Base-by-base conservation (phyloP, 1,140 invertebrate genomes). In the Dendrolimus punctatus region DNA sequence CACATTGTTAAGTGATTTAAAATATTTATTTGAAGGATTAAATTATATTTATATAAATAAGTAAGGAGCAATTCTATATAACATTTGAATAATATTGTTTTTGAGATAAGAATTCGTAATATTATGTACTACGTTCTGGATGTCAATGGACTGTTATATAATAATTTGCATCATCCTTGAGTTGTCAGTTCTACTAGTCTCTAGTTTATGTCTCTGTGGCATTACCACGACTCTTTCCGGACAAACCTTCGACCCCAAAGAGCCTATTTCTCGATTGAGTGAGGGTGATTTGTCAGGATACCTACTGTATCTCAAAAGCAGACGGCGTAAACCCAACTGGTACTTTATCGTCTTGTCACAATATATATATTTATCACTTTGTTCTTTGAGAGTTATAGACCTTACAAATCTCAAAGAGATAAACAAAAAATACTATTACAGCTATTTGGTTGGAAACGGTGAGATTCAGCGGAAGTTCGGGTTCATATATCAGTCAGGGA, bases 181-280 rank as follows among this genome's bases (percentile, higher is more conserved):
- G 23, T 23, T 23, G 23, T 23, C 1, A 23, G 1, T 23, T 23
- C 23, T 23, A 23, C 23, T 23, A 23, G 23, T 23, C 23, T 23
- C 1, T 23, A 1, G 23, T 66, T 64, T 37, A 56, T 59, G 57
- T 49, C 39, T 74, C 66, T 78, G 55, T 72, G 62, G 58, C 39
- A 53, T 67, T 62, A 69, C 67, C 64, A 73, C 53, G 57, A 50
- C 64, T 65, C 58, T 66, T 78, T 75, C 73, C 71, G 71, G 68
- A 57, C 59, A 63, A 73, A 73, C 68, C 66, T 76, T 72, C 68
- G 69, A 65, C 67, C 72, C 72, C 67, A 73, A 74, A 76, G 66
- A 73, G 71, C 60, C 64, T 75, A 75, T 80, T 80, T 77, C 65
- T 71, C 72, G 71, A 75, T 61, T 71, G 69, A 72, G 64, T 60